Evolutionary conservation across 1,140 invertebrate species (phyloP).

Genomic region (Heliconius hermathena): DNA sequence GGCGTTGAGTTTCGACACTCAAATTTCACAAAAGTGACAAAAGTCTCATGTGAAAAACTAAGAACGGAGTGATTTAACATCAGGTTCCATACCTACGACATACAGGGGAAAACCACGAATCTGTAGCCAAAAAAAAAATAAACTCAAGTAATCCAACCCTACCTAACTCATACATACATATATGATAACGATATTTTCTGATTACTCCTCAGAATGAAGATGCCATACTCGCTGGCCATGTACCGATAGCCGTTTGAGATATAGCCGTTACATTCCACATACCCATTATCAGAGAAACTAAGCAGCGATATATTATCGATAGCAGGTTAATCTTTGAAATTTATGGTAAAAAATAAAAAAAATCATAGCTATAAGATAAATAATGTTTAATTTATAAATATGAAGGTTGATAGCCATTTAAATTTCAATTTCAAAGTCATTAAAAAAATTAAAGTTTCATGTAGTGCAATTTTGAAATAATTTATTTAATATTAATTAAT

Average conservation of each 20-base stretch:
- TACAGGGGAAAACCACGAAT: neutral
- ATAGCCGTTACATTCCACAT: slow-evolving; percentile 19
- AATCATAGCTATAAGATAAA: neutral
- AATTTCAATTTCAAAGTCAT: too few relatives aligned
- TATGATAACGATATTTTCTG: slow-evolving; percentile 14
- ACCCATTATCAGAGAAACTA: neutral
- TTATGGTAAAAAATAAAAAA: neutral
- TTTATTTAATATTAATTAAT: too few relatives aligned
- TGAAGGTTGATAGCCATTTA: neutral
- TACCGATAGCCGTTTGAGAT: slow-evolving; percentile 20
- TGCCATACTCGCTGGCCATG: slow-evolving; percentile 16
- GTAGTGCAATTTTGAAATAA: too few relatives aligned
- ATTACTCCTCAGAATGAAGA: slow-evolving; percentile 29
- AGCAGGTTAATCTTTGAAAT: neutral
- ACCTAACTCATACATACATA: neutral
- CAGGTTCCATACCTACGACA: neutral
- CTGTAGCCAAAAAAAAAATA: neutral
- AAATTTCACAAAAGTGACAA: too few relatives aligned
- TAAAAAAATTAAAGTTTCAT: too few relatives aligned
- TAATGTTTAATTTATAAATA: neutral
- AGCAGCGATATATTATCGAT: slow-evolving; percentile 1
- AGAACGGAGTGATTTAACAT: neutral
- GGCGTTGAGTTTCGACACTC: too few relatives aligned
- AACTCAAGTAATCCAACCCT: neutral
- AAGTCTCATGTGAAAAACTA: too few relatives aligned